A percentile compares a stretch with the other conserved stretches of the same genome.
Conservation (phyloP, 2,888 invertebrate species). For the Taphrorychus bicolor region DNA sequence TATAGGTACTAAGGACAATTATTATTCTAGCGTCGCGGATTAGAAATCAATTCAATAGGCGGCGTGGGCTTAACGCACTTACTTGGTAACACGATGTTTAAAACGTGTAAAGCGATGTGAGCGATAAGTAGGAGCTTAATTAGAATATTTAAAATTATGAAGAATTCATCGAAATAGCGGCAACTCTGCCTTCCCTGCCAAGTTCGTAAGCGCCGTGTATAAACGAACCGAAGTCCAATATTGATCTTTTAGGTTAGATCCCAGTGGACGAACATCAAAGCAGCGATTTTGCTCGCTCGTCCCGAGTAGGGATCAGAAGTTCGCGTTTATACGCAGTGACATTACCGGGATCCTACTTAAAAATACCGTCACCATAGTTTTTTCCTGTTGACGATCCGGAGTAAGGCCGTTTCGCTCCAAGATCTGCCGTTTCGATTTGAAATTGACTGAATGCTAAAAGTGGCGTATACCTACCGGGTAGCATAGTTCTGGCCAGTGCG, state of each 20-base stretch:
- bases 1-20: no score
- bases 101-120: no score
- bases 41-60: no score
- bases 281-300: conserved; percentile 40
- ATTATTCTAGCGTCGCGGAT: no score
- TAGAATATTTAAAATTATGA: no score
- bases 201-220: conserved; percentile 40
- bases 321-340: conserved; percentile 40
- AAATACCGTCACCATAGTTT: conserved; percentile 15
- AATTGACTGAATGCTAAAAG: conserved; percentile 7
- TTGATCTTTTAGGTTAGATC: conserved; percentile 58
- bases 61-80: no score
- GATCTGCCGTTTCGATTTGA: conserved; percentile 4
- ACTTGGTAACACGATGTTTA: no score
- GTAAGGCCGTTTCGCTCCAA: not conserved
- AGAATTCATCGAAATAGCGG: not conserved
- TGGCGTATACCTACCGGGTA: conserved; percentile 49
- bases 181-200: conserved; percentile 21
- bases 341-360: conserved; percentile 25
- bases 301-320: conserved; percentile 46
- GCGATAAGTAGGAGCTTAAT: no score
- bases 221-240: conserved; percentile 50
- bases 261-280: conserved; percentile 52
- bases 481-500: conserved; percentile 46
- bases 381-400: conserved; percentile 20